Conservation (phyloP, 2,797 vertebrate species). For the Acrocephalus scirpaceus region DNA sequence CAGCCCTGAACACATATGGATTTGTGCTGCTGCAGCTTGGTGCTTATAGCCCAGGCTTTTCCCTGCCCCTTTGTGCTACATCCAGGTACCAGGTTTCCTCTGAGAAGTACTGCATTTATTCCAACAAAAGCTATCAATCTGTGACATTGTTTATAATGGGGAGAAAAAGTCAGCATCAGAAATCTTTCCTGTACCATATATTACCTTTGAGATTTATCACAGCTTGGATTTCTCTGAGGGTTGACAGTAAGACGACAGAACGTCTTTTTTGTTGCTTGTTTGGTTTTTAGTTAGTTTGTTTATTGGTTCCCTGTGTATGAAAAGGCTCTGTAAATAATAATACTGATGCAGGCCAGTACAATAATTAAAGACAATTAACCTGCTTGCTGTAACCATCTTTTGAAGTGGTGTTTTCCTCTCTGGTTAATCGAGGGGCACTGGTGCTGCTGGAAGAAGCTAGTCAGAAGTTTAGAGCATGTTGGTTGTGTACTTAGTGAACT, state of each 20-base stretch:
- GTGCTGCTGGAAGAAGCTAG: neutral
- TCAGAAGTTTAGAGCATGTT: conserved; percentile 48
- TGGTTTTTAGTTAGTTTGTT: neutral
- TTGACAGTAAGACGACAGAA: neutral
- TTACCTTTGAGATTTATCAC: conserved; percentile 30
- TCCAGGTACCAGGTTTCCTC: neutral
- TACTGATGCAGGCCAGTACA: neutral
- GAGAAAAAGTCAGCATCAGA: conserved; percentile 32
- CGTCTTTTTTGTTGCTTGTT: neutral
- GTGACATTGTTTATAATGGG: conserved; percentile 1
- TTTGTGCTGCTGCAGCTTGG: neutral
- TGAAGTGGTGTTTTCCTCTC: neutral
- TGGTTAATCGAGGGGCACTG: neutral
- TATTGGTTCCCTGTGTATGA: neutral
- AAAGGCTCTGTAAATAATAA: conserved; percentile 23
- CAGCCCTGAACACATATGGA: neutral
- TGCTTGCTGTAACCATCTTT: neutral
- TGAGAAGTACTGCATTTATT: neutral
- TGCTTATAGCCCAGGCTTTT: neutral
- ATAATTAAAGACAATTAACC: conserved; percentile 32
- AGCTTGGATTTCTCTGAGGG: neutral
- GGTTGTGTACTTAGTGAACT: conserved; percentile 70
- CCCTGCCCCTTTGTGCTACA: neutral
- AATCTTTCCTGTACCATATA: neutral
- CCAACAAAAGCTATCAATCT: conserved; percentile 23